Percentiles rank a stretch among this genome's conserved stretches.
Conservation (phyloP, 1,140 invertebrate genomes). For the Eupristina koningsbergeri region DNA sequence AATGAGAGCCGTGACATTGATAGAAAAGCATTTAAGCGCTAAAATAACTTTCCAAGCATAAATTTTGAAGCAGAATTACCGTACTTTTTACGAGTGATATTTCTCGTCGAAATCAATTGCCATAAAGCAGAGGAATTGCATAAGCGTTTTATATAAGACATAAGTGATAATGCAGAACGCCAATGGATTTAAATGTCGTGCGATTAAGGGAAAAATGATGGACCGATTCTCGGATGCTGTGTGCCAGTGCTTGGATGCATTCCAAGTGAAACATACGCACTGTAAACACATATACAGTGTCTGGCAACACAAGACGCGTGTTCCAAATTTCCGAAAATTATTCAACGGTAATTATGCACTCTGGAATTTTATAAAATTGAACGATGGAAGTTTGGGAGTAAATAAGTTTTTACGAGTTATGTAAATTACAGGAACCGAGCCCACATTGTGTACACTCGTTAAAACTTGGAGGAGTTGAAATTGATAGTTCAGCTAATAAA, state of each 20-base stretch:
- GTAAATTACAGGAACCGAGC: neutral
- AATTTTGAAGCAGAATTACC: neutral
- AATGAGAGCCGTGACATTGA: neutral
- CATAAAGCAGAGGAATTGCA: neutral
- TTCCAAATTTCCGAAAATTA: neutral
- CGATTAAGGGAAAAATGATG: constrained; percentile 1
- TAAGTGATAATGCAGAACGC: neutral
- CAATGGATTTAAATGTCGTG: constrained; percentile 7
- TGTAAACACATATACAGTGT: neutral
- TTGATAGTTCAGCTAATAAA: neutral
- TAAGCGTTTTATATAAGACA: neutral
- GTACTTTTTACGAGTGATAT: neutral
- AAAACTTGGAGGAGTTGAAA: neutral
- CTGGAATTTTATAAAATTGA: too few species aligned
- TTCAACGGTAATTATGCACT: neutral
- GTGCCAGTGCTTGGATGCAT: constrained; percentile 18
- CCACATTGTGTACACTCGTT: neutral
- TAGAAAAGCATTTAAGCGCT: neutral
- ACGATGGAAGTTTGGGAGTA: neutral
- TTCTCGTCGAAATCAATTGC: neutral
- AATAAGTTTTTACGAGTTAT: neutral
- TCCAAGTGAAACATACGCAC: constrained; percentile 11
- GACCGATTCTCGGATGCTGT: neutral
- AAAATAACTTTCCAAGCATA: neutral
- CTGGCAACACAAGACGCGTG: too few species aligned